Evolutionary conservation across 2,113 vertebrate genomes (phyloP), one percentile per base, ranked within the genome.

Genomic region (Tetraodon nigroviridis): DNA sequence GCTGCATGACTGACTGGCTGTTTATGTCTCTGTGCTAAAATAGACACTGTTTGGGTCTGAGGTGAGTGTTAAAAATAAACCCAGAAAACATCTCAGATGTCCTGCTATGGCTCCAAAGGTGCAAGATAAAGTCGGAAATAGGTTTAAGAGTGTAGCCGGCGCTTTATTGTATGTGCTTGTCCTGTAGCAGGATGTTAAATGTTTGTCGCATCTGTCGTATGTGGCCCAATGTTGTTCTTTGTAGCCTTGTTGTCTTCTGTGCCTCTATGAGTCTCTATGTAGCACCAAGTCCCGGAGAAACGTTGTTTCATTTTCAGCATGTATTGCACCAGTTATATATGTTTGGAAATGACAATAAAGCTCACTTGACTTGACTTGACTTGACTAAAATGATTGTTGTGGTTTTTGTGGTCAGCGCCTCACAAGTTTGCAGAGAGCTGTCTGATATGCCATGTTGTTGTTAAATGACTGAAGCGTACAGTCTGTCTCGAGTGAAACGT

Each of bases 41-140:
- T 63, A 69, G 72, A 84, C 58, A 55, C 72, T 58, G 64, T 84
- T 86, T 83, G 75, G 63, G 73, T 83, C 51, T 60, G 67, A 75
- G 55, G 58, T 80, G 48, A 57, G 50, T 29, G 71, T 66, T 82
- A 79, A 84, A 74, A 81, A 80, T 85, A 84, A 81, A 83, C 79
- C 0, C 44, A 14, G 62, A 65, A 76, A 86, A 77, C 78, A 76
- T 69, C 73, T 76, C 51, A 54, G n/a, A 74, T 67, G 45, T 63
- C 75, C 18, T 7, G 17, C 41, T 42, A 45, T 70, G 55, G 65
- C 63, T 67, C 50, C 7, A 37, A 37, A 1, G 8, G 32, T 37
- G 32, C 32, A 48, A 59, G 60, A 60, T 21, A 4, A 41, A 3
- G 44, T 61, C 75, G 44, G 48, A 74, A 83, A 82, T 76, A 85